Base-by-base conservation (phyloP, 2,888 invertebrate species). In the Timandra comae region DNA sequence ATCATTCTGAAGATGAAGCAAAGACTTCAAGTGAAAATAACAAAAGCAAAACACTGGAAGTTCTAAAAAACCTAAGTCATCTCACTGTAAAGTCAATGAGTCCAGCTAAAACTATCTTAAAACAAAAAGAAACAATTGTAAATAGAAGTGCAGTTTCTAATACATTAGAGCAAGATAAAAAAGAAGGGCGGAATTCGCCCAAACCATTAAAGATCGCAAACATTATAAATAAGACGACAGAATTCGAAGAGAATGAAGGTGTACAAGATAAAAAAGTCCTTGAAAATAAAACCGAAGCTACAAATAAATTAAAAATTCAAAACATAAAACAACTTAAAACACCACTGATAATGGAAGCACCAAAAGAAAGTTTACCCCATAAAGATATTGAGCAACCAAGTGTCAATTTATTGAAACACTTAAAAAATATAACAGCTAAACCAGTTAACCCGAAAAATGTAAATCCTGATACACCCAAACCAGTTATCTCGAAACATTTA, bases 381-480 rank as follows among this genome's bases (percentile, higher is more conserved):
- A 35, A 41, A 24, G 41, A 26, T 16, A 9, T 34, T 12, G 49
- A 47, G 25, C 44, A 53, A 27, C 44, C 52, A 9, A 68, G 61
- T 45, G 42, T 55, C 13, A 53, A 69, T 43, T 52, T 76, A 43
- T 55, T 75, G 33, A 74, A 69, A 57, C 56, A 68, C 40, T 57
- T 75, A 3, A 61, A 63, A 35, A 70, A 73, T 53, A 62, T 77
- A 10, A 71, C 69, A 8, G 68, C 75, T 29, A 77, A 75, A 49
- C 59, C 69, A 33, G 27, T 71, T n/a, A n/a, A n/a, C n/a, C n/a
- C n/a, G n/a, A n/a, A n/a, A 5, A 41, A 41, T 38, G 29, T 5
- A 41, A 40, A 12, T 30, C 13, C 37, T 22, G 33, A 27, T 1
- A 24, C 29, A 10, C 26, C 23, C 11, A 36, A 33, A 29, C 56